Conservation (phyloP, 2,888 invertebrate genomes). For the Silvanus unidentatus region DNA sequence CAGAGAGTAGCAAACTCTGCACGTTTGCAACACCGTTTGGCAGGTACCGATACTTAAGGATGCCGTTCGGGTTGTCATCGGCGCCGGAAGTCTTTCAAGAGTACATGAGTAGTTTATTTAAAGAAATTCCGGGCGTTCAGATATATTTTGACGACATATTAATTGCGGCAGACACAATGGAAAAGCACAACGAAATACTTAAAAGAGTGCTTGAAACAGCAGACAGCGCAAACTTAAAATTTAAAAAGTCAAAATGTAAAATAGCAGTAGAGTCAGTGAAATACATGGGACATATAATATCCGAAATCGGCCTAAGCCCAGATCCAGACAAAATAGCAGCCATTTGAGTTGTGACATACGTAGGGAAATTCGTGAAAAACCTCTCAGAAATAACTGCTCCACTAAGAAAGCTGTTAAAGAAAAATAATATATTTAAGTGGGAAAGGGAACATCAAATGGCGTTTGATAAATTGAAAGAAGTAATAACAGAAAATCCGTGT, state of each 20-base stretch:
- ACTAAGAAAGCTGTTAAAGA: conserved; percentile 17
- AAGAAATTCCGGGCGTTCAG: conserved; percentile 29
- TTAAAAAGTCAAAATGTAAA: conserved; percentile 30
- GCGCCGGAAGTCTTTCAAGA: conserved; percentile 10
- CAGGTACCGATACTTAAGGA: conserved; percentile 2
- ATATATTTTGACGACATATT: conserved; percentile 35
- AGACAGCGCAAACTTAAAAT: conserved; percentile 27
- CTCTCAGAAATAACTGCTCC: conserved; percentile 15
- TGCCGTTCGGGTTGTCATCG: conserved; percentile 6
- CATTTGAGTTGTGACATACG: conserved; percentile 19
- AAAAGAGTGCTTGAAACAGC: conserved; percentile 24
- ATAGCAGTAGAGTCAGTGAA: conserved; percentile 24
- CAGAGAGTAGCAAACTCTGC: conserved; percentile 8
- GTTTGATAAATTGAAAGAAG: conserved; percentile 11
- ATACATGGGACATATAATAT: conserved; percentile 26
- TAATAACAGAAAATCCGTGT: conserved; percentile 11
- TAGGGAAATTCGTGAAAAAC: conserved; percentile 17
- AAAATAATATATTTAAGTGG: conserved; percentile 13
- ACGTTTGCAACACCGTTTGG: conserved; percentile 7
- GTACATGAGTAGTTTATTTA: conserved; percentile 32
- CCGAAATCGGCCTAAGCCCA: conserved; percentile 13
- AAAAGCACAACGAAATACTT: conserved; percentile 26
- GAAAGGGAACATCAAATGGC: conserved; percentile 5
- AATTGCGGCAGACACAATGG: conserved; percentile 11
- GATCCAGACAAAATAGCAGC: conserved; percentile 15